phyloP scores from a whole-genome alignment of 2,113 vertebrate genomes.

The Erinaceus europaeus region DNA sequence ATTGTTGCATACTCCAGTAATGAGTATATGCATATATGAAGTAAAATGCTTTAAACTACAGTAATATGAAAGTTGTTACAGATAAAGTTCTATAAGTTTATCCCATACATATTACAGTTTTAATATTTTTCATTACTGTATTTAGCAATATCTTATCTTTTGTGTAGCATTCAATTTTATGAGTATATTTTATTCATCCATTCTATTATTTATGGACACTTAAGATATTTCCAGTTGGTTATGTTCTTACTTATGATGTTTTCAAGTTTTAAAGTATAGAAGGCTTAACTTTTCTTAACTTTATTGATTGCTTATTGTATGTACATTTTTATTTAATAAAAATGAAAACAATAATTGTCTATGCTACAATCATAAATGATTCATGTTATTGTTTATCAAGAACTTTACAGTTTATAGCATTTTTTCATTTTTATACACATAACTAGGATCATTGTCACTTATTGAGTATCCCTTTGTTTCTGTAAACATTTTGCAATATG shows the following conservation, averaged over 20 bases:
- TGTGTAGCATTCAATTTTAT: background rate
- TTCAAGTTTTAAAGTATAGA: background rate
- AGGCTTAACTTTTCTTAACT: background rate
- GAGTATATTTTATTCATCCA: background rate
- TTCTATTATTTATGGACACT: background rate
- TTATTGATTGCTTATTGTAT: background rate
- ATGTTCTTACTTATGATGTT: background rate
- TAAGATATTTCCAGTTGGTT: background rate
- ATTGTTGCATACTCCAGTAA: too few species aligned
- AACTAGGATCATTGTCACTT: background rate
- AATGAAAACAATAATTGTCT: background rate
- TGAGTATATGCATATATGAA: too few species aligned
- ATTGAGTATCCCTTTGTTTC: background rate
- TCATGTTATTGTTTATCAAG: background rate
- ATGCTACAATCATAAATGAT: background rate
- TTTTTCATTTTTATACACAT: background rate
- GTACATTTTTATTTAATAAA: background rate
- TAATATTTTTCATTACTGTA: background rate
- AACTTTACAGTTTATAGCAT: background rate
- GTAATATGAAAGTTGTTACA: background rate
- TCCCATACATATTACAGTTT: background rate
- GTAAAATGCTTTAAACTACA: background rate
- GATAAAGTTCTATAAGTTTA: background rate
- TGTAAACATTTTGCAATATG: background rate
- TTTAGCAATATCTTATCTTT: background rate